Percentiles rank a stretch among this genome's conserved stretches.
phyloP scores from a whole-genome alignment of 2,888 invertebrate species.

The Choristoneura rosaceana region DNA sequence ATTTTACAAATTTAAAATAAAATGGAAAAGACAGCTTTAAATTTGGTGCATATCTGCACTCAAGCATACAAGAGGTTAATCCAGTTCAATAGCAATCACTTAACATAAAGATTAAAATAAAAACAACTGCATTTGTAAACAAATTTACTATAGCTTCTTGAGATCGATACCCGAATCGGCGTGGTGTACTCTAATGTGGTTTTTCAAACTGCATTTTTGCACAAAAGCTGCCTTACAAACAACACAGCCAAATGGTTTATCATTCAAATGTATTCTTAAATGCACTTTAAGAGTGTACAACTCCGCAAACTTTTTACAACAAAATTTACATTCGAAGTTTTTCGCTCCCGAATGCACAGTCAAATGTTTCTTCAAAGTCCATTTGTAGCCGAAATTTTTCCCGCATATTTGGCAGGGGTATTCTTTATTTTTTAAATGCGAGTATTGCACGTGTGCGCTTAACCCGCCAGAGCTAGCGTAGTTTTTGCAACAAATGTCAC shows the following conservation, averaged over 20 bases:
- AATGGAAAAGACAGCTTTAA: too few species aligned
- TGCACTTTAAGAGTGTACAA: slow-evolving; percentile 55
- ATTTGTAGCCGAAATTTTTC: slow-evolving; percentile 46
- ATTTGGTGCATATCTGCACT: too few species aligned
- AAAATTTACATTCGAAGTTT: slow-evolving; percentile 69
- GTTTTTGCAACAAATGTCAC: slow-evolving; percentile 44
- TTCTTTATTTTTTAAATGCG: slow-evolving; percentile 45
- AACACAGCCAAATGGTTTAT: slow-evolving; percentile 53
- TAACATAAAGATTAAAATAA: neutral
- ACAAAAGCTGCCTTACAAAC: slow-evolving; percentile 56
- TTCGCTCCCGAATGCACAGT: slow-evolving; percentile 52
- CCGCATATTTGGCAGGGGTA: slow-evolving; percentile 46
- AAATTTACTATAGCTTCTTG: slow-evolving; percentile 14
- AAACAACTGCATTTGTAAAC: neutral
- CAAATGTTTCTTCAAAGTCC: slow-evolving; percentile 47
- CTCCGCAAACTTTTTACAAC: slow-evolving; percentile 60
- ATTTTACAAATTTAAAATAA: too few species aligned
- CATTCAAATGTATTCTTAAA: slow-evolving; percentile 57
- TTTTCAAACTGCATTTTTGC: slow-evolving; percentile 60
- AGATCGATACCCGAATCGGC: slow-evolving; percentile 17
- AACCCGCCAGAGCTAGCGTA: slow-evolving; percentile 46
- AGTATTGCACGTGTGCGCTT: slow-evolving; percentile 44
- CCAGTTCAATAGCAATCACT: too few species aligned
- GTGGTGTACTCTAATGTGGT: slow-evolving; percentile 51
- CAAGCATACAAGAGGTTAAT: too few species aligned